Percentiles rank a stretch among this genome's conserved stretches.
These are phyloP conservation scores for Empis stercorea DNA, from an alignment of 2,888 invertebrate genomes.

Conservation along the genomic window DNA sequence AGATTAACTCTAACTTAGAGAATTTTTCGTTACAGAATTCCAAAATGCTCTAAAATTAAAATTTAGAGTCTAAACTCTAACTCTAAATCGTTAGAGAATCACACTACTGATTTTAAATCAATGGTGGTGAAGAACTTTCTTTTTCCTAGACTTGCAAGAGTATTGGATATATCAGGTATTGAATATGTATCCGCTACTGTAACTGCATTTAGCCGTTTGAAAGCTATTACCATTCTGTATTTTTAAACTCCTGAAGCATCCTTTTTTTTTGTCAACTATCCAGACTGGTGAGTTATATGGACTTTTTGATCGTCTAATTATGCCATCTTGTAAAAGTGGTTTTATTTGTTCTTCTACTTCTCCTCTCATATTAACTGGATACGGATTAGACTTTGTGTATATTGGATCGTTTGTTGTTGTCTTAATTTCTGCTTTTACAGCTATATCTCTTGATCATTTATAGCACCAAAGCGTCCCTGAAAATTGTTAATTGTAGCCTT, in stretches of 20 bases:
- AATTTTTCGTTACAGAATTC: no score
- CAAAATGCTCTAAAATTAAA: no score
- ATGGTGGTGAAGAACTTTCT: conserved; percentile 15
- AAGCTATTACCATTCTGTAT: conserved; percentile 15
- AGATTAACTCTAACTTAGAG: no score
- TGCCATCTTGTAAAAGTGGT: conserved; percentile 20
- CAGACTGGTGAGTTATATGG: conserved; percentile 19
- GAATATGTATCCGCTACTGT: conserved; percentile 15
- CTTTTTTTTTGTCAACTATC: conserved; percentile 15
- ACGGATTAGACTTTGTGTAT: conserved; percentile 24
- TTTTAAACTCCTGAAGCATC: conserved; percentile 13
- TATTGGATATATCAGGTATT: conserved; percentile 13
- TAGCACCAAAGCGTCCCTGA: conserved; percentile 7
- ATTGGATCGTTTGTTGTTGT: conserved; percentile 20
- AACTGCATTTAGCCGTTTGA: conserved; percentile 14
- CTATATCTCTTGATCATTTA: conserved; percentile 2
- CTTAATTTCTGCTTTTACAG: conserved; percentile 24
- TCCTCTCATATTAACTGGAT: conserved; percentile 23
- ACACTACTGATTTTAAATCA: conserved; percentile 14
- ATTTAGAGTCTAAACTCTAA: no score
- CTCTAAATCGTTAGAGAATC: no score
- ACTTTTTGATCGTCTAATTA: conserved; percentile 20
- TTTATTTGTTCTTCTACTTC: conserved; percentile 25
- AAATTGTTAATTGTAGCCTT: not conserved
- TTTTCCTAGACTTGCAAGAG: conserved; percentile 13